Base-by-base conservation (phyloP, 2,888 invertebrate genomes). In the Gastrophysa polygoni region DNA sequence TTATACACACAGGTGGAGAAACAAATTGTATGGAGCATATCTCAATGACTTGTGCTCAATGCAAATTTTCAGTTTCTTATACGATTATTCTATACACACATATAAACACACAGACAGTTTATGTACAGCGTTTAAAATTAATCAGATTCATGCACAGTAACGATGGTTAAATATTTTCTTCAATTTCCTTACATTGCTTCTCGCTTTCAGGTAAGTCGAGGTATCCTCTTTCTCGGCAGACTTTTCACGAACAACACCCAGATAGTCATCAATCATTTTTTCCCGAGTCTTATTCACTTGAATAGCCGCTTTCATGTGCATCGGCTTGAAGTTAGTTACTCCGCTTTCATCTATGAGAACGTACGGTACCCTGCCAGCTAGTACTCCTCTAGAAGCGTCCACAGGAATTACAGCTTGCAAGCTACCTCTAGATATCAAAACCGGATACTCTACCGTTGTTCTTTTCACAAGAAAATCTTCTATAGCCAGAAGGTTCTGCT, bases 311-410 rank as follows among this genome's bases (percentile, higher is more conserved):
- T 91, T 89, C 60, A 90, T 90, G 74, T 91, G 89, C 71, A 91
- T 82, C 18, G 91, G 91, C 74, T 91, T 91, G 74, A 92, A 91
- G 73, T 89, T 88, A 60, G 87, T 87, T 32, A 92, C 87, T 20
- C 92, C 92, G 67, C 85, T 87, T 78, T 92, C 92, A 72, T 92
- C 91, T 2, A 92, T 85, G 7, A 92, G 87, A 10, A 90, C 89
- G 75, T 92, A 92, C 1, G 91, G 86, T 0, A 91, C 87, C 80
- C 91, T 85, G 2, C 92, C 92, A 0, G 89, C 89, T 8, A 91
- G 80, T 1, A 92, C 91, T 16, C 88, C 87, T 29, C 90, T 85
- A 58, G 90, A 88, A 0, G 90, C 89, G 78, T 92, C 91, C 56
- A 89, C 85, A 0, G 92, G 92, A 3, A 92, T 87, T 1, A 92